Evolutionary conservation across 1,140 invertebrate species (phyloP), one percentile per base, ranked within the genome.

Genomic region (Neotoxoptera formosana): DNA sequence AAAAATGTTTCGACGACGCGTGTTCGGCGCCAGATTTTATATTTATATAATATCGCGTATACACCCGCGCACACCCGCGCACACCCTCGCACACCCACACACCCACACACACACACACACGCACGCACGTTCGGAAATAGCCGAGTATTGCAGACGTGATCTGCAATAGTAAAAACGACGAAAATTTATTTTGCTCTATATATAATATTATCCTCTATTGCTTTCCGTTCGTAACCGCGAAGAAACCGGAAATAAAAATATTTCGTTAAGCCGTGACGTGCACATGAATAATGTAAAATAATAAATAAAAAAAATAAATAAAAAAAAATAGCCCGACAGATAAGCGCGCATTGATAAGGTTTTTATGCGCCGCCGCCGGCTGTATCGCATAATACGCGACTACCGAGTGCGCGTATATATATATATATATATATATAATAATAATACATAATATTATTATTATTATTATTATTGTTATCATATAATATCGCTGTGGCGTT

Each of bases 181-280:
- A 48, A 30, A 48, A 88, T 88, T 76, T 76, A n/a, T 88, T 51
- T 51, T n/a, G 14, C 47, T 45, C 36, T 45, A 25, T 48, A 17
- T n/a, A n/a, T n/a, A n/a, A n/a, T n/a, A n/a, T n/a, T n/a, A n/a
- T n/a, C n/a, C n/a, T 14, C 30, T 48, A 88, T 48, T 51, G 86
- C 86, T 88, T 88, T 88, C 30, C 86, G 45, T n/a, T 51, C 47
- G 51, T 51, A 88, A 88, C 86, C 86, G 47, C n/a, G n/a, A n/a
- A n/a, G n/a, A 88, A 30, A 51, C 45, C 47, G 86, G 86, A 88
- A 88, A 88, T 88, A 88, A 48, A 88, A 88, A 88, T 88, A n/a
- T 88, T 88, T 51, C 17, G 86, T 88, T 88, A 88, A 88, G 48
- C 7, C 86, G 47, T 88, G 86, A 88, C 86, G 86, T 51, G 45